Evolutionary conservation across 2,113 vertebrate genomes (phyloP).

Genomic region (Zonotrichia leucophrys): DNA sequence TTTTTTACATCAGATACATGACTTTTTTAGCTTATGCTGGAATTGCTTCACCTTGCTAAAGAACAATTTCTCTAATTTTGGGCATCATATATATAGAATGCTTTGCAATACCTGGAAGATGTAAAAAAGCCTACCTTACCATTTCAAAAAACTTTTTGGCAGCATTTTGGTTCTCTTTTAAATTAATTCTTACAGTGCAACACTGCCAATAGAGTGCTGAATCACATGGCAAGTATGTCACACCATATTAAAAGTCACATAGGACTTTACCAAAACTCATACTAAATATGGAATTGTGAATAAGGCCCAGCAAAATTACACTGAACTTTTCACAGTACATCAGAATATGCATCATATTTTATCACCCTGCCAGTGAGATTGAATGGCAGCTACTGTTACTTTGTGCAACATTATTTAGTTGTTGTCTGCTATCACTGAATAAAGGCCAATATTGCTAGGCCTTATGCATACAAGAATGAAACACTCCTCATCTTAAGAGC

Average conservation of each 20-base stretch:
- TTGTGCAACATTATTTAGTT: background rate
- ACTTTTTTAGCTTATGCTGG: background rate
- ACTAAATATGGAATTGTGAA: background rate
- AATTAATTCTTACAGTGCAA: background rate
- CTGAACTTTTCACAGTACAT: background rate
- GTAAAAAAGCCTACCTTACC: background rate
- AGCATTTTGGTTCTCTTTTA: background rate
- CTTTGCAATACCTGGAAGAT: background rate
- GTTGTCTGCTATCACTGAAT: background rate
- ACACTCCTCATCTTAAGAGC: background rate
- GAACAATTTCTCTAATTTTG: background rate
- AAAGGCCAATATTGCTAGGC: background rate
- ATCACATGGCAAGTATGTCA: background rate
- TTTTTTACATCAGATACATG: background rate
- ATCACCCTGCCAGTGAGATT: background rate
- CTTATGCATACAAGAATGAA: background rate
- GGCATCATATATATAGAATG: background rate
- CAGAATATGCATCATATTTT: background rate
- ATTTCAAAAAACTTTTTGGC: background rate
- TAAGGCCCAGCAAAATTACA: background rate
- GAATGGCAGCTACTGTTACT: background rate
- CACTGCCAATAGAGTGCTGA: background rate
- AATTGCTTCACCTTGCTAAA: background rate
- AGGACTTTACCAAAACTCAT: background rate
- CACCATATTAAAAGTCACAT: background rate